Evolutionary conservation across 2,797 vertebrate species (phyloP), one percentile per base, ranked within the genome.

Genomic region (Poecilia velifera): DNA sequence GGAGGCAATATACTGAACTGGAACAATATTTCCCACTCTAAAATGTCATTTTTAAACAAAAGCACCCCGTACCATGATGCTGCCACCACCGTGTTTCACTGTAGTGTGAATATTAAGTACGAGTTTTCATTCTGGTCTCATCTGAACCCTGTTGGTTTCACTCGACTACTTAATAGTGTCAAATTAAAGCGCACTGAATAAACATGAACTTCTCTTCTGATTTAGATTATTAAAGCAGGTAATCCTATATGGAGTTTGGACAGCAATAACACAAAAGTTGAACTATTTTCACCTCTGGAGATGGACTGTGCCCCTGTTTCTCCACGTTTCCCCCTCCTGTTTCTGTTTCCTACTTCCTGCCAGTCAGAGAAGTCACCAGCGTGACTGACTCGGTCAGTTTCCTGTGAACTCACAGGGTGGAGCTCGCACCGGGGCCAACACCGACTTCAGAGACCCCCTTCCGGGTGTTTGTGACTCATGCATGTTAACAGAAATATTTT

Each of bases 381-480:
- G 68, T 80, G 83, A 89, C 81, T 46, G 72, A 88, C 73, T 57
- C 18, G 71, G 84, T 78, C 83, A 64, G 80, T 79, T 93, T 94
- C 91, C 93, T 92, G 89, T 90, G 77, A 87, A 80, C 72, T 71
- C 3, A 68, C 70, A 90, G 89, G 90, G 92, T 84, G 91, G 91
- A 82, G 85, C 86, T 87, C 84, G 55, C 70, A 36, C 76, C 84
- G 49, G 74, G 79, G 73, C 78, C 74, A 25, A 73, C 53, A 76
- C 70, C 75, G 53, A 83, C 84, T 83, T 86, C 80, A 78, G 78
- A 89, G 86, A 90, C 85, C 89, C 82, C 85, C 87, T 87, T 81
- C 77, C 81, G 90, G 86, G 83, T 76, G 72, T 47, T 46, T 83
- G 77, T 79, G 78, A 91, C 53, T 91, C 90, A 88, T 85, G 82